Base-by-base conservation (phyloP, 1,140 invertebrate genomes). In the Aphis craccivora region DNA sequence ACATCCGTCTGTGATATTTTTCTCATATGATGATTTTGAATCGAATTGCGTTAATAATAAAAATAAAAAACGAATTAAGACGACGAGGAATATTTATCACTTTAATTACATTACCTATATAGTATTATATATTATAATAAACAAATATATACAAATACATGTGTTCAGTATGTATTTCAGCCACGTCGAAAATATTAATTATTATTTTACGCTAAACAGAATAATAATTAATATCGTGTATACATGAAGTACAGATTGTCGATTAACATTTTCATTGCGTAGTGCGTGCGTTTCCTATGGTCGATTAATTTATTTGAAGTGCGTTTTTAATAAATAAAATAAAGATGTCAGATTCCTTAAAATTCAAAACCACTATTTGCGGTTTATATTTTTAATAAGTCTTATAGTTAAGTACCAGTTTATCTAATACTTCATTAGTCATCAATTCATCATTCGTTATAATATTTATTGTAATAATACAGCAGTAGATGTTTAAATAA, bases 391-490 rank as follows among this genome's bases (percentile, higher is more conserved):
- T 35, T 51, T 35, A 37, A 53, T 55, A 87, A 76, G 83, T 84
- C 23, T 84, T 20, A 20, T 20, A 20, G 45, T 48, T 51, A n/a
- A 88, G 30, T 23, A 23, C 7, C 8, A 22, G 45, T 88, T 51
- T 55, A 89, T 89, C 35, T 55, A n/a, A 89, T 51, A 88, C 45
- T 88, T 89, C 11, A 89, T 89, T 55, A 55, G 48, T 55, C 88
- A 89, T 55, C 55, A 60, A 23, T 67, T 67, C 60, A 60, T 67
- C 60, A 67, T n/a, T n/a, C 30, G n/a, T 76, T 0, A 18, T n/a
- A n/a, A 14, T 76, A 76, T n/a, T n/a, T n/a, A 76, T 76, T 20
- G n/a, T 60, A 60, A 30, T 53, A 87, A 84, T 84, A 43, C 37
- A 22, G 20, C 23, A 89, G 11, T 25, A 23, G 3, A 89, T 89